These are phyloP conservation scores for Bryconaethiops microstoma DNA, from an alignment of 2,797 vertebrate species.

Conservation along the genomic window DNA sequence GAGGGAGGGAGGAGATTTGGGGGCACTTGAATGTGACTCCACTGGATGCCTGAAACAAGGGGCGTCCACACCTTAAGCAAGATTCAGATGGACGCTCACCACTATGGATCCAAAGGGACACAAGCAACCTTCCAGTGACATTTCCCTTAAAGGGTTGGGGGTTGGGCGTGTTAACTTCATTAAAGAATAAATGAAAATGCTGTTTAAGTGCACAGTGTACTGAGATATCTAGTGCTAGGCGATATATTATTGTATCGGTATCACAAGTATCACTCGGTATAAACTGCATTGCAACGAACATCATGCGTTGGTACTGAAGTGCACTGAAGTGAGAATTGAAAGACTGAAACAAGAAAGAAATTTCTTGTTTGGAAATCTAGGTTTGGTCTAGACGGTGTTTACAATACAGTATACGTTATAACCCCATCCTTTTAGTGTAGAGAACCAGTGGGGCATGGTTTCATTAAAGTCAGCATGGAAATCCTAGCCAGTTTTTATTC, in stretches of 20 bases:
- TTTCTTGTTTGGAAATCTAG: too few species aligned
- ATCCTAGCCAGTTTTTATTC: too few species aligned
- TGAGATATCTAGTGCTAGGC: neutral
- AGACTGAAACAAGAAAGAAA: too few species aligned
- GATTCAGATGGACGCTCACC: neutral
- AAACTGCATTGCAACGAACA: too few species aligned
- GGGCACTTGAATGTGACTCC: neutral
- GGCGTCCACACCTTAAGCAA: constrained; percentile 9
- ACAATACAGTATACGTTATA: too few species aligned
- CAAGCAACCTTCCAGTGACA: neutral
- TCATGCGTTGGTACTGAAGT: too few species aligned
- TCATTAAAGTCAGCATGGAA: too few species aligned
- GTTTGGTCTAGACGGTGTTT: too few species aligned
- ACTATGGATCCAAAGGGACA: neutral
- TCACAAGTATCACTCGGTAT: neutral
- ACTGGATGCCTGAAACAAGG: constrained; percentile 17
- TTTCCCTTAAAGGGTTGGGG: neutral
- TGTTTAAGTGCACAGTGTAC: neutral
- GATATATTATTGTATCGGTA: neutral
- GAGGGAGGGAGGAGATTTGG: neutral
- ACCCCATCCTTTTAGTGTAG: too few species aligned
- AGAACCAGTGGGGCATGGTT: too few species aligned
- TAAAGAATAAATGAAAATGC: neutral
- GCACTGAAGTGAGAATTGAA: too few species aligned
- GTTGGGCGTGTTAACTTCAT: neutral